Percentiles rank a stretch among this genome's conserved stretches.
Conservation (phyloP, 2,888 invertebrate species). For the Himalopsyche kuldschensis region DNA sequence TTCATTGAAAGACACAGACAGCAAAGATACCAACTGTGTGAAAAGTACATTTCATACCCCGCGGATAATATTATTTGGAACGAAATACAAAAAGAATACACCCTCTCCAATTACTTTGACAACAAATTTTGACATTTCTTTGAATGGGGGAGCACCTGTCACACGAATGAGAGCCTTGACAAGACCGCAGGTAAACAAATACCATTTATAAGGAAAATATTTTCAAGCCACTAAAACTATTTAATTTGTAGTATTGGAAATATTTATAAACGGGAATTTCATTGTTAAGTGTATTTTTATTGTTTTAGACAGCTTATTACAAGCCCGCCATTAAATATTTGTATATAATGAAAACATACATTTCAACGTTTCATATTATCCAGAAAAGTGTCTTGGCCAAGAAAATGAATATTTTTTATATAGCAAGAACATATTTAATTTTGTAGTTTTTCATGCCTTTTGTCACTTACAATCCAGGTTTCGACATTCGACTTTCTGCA, state of each 20-base stretch:
- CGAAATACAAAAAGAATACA: not conserved
- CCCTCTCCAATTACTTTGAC: constrained; percentile 4
- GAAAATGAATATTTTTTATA: no score
- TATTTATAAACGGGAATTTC: not conserved
- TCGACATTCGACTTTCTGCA: no score
- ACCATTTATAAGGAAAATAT: not conserved
- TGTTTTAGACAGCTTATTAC: not conserved
- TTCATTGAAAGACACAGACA: not conserved
- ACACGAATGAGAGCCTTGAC: not conserved
- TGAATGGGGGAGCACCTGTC: not conserved
- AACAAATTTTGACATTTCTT: constrained; percentile 8
- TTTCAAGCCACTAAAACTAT: not conserved
- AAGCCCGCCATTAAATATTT: not conserved
- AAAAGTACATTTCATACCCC: not conserved
- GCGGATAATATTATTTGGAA: not conserved
- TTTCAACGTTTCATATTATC: not conserved
- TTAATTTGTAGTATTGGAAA: not conserved
- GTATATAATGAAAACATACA: not conserved
- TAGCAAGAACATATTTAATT: no score
- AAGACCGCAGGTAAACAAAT: not conserved
- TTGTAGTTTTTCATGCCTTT: no score
- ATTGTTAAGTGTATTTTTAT: not conserved
- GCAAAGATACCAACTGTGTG: not conserved
- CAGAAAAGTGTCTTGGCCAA: no score
- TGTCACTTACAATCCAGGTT: no score